Base-by-base conservation (phyloP, 2,888 invertebrate species). In the Athalia rosae region DNA sequence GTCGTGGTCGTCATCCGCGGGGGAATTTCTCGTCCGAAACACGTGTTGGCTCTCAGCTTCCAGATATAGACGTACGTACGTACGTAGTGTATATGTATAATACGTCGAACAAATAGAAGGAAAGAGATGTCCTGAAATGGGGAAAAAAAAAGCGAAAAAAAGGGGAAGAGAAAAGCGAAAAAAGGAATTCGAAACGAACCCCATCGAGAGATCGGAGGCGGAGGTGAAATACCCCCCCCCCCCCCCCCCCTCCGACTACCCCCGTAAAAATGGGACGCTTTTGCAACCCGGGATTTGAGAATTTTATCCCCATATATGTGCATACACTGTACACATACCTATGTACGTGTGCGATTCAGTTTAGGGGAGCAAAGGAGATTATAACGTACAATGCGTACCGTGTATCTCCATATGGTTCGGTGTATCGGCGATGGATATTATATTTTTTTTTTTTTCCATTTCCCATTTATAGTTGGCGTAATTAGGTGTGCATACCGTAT, bases 21-120 rank as follows among this genome's bases (percentile, higher is more conserved):
- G 28, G 53, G 15, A 6, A 48, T 41, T 58, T 41, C 74, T 74
- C 50, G 74, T 62, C 58, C n/a, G 61, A 62, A 74, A 62, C 74
- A 74, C 74, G 74, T 74, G 74, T 61, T 58, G 61, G 41, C 74
- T 74, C 74, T 74, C 74, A 74, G 74, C 43, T 74, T 74, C 9
- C 62, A 59, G 62, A 61, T 61, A 8, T 43, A 15, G n/a, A 74
- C 59, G 11, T n/a, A n/a, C n/a, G n/a, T n/a, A n/a, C n/a, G n/a
- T n/a, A n/a, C n/a, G n/a, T n/a, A n/a, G n/a, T n/a, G n/a, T n/a
- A n/a, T n/a, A n/a, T n/a, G n/a, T n/a, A n/a, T n/a, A n/a, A n/a
- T n/a, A n/a, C n/a, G n/a, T 71, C 58, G 28, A 28, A 28, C 50
- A n/a, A 47, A 43, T 43, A 48, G 47, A 67, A 15, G 11, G 9